Conservation (phyloP, 2,113 vertebrate species). For the Paramisgurnus dabryanus region DNA sequence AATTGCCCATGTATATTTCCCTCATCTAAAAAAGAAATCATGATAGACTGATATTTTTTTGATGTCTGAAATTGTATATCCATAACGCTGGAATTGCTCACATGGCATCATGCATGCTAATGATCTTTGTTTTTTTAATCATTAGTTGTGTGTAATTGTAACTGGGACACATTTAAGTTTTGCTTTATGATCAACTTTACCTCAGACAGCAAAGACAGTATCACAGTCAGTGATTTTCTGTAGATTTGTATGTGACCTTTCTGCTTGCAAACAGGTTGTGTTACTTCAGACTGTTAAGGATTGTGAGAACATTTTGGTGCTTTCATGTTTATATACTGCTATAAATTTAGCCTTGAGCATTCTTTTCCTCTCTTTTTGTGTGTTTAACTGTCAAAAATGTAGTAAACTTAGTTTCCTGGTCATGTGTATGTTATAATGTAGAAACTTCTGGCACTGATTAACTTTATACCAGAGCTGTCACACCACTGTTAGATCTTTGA, state of each 20-base stretch:
- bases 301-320: no score
- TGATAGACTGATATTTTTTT: no score
- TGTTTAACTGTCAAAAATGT: neutral
- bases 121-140: no score
- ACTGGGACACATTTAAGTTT: no score
- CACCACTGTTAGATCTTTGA: constrained; percentile 50
- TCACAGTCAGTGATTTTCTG: neutral
- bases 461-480: constrained; percentile 54
- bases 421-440: constrained; percentile 7
- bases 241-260: neutral
- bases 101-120: no score
- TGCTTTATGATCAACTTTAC: no score
- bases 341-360: neutral
- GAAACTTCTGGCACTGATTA: constrained; percentile 55
- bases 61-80: no score
- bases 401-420: neutral
- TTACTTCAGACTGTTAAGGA: neutral
- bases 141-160: no score
- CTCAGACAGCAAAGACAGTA: no score
- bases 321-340: neutral
- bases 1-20: no score
- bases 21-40: no score
- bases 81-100: no score
- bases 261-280: neutral
- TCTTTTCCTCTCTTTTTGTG: neutral